Evolutionary conservation across 2,113 vertebrate genomes (phyloP), one percentile per base, ranked within the genome.

Genomic region (Sterrhoptilus dennistouni): DNA sequence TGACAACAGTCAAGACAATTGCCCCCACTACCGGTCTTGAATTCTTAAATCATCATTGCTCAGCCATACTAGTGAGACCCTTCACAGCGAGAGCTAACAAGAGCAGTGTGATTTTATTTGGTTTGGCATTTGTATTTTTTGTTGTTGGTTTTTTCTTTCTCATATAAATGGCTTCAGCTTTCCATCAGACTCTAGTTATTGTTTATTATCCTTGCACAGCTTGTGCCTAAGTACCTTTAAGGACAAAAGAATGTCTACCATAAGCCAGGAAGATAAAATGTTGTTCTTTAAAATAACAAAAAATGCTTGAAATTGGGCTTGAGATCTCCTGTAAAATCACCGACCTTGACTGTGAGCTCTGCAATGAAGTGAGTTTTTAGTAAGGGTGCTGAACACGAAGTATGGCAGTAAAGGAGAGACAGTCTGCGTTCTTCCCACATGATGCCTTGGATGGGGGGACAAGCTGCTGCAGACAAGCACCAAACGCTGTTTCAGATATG

Each of bases 141-240:
- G 13, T 13, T 77, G 21, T 6, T 86, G 19, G 0, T 6, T 23
- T 14, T 31, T 35, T 24, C 27, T 78, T 81, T 69, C 53, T 60
- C 27, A 8, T 70, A 59, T 29, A 92, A 71, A 71, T 27, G 21
- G 3, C 21, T 68, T 81, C 12, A 27, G 21, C 61, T 91, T 89
- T 95, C 63, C 25, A 40, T 76, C 27, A 91, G 68, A 61, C 21
- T 42, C n/a, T 53, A 50, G 40, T 87, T 91, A 57, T 35, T 87
- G 59, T 83, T 90, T 91, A 64, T 76, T 33, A 75, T 85, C 33
- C 0, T 3, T 3, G 9, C 65, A 95, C 83, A 95, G 87, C 53
- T 92, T 89, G 69, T 94, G 65, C 59, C 36, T 60, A 68, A 89
- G 49, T 87, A 82, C n/a, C 91, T 81, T 69, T 82, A 74, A 92